Evolutionary conservation across 2,888 invertebrate genomes (phyloP), one percentile per base, ranked within the genome.

Genomic region (Ernsta delagoae): DNA sequence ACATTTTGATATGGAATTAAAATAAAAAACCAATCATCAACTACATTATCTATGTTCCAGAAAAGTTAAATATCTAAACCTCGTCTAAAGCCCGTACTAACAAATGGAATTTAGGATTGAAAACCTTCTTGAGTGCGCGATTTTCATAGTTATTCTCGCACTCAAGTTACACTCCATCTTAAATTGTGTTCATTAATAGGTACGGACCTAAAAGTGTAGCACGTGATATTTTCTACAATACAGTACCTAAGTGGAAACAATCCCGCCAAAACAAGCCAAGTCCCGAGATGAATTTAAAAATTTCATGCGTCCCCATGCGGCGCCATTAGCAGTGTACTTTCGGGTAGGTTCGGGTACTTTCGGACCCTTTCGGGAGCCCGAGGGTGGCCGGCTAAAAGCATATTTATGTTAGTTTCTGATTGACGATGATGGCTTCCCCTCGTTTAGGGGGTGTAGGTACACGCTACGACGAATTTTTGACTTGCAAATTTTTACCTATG

Each of bases 331-430:
- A 64, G 70, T 61, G 70, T 70, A 72, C 71, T 70, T 73, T 75
- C 72, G 71, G 72, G 73, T 75, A 73, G n/a, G n/a, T n/a, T n/a
- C n/a, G n/a, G n/a, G n/a, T n/a, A n/a, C n/a, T 36, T 36, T 36
- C 36, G 36, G 36, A 5, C 4, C 3, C 36, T 4, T 36, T 72
- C 12, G 41, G 63, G 70, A 70, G 5, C 48, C 48, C 12, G 71
- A 74, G 72, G 67, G 70, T 50, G 64, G 69, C 66, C 65, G 72
- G 73, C 79, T 79, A 78, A 80, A 90, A 92, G 92, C 91, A 91
- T 92, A 91, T 90, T 90, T 92, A 90, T 92, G 92, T 92, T 87
- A 88, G 88, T 87, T 87, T 83, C 88, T 87, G 90, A 91, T 87
- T 89, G 87, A 88, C 88, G 88, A 84, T 83, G 85, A 85, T 84